A percentile compares a stretch with the other conserved stretches of the same genome.
Conservation (phyloP, 2,113 vertebrate genomes). For the Mola mola region DNA sequence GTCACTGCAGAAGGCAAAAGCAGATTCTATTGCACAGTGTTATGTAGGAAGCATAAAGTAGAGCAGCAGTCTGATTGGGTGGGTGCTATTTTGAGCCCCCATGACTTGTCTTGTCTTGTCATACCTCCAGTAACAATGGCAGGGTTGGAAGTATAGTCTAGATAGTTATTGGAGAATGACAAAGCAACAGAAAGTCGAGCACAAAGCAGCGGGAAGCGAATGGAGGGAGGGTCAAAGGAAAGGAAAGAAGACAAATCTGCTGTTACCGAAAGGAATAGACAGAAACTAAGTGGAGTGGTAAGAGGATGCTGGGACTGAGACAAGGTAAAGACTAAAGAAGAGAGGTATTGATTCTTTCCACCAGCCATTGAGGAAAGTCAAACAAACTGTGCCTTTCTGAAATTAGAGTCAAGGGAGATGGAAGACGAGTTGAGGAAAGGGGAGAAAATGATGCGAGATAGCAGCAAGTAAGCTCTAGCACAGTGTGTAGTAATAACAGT, state of each 20-base stretch:
- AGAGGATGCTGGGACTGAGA: slow-evolving; percentile 27
- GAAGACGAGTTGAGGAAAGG: too few relatives aligned
- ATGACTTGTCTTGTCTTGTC: slow-evolving; percentile 8
- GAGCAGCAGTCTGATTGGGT: slow-evolving; percentile 31
- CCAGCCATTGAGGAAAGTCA: slow-evolving; percentile 37
- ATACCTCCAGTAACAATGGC: slow-evolving; percentile 12
- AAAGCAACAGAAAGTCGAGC: background rate
- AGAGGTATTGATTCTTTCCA: slow-evolving; percentile 52
- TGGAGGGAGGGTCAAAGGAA: too few relatives aligned
- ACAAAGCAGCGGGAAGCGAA: too few relatives aligned
- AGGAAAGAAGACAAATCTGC: slow-evolving; percentile 1
- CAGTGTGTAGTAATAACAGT: too few relatives aligned
- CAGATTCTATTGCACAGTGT: slow-evolving; percentile 31
- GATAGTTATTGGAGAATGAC: background rate
- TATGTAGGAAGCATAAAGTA: slow-evolving; percentile 25
- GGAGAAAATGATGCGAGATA: too few relatives aligned
- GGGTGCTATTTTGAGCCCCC: slow-evolving; percentile 35
- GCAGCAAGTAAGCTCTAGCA: too few relatives aligned
- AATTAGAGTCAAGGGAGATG: slow-evolving; percentile 55
- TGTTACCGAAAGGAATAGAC: background rate
- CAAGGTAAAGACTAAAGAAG: slow-evolving; percentile 26
- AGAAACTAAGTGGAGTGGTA: slow-evolving; percentile 25
- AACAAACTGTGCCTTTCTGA: slow-evolving; percentile 57
- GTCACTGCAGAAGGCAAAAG: slow-evolving; percentile 16
- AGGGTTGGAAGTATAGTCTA: background rate